Evolutionary conservation across 2,888 invertebrate species (phyloP), one percentile per base, ranked within the genome.

Genomic region (Muschampia plurimacula): DNA sequence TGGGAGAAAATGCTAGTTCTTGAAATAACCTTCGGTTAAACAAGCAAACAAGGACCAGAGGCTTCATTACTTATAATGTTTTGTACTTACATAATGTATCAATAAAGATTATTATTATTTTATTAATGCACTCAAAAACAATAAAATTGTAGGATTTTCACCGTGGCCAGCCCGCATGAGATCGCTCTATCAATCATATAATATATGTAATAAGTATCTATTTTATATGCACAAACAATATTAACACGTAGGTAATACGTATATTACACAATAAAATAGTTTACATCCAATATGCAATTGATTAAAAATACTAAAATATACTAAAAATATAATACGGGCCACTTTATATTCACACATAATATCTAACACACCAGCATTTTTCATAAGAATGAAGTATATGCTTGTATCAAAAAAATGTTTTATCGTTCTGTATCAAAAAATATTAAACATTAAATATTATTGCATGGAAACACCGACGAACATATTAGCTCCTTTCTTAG

Each of bases 161-260:
- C 70, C 39, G 44, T 41, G 49, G 71, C 71, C 71, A 72, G 71
- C 71, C 60, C 41, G 57, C 32, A 59, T 72, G 71, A 72, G 71
- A 70, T 70, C 70, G 64, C 59, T 70, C 69, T 64, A 55, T 46
- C 65, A 65, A 60, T 36, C 13, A 6, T 39, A 71, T 57, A 36
- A 67, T 41, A 49, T 66, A 67, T 44, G 46, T 6, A 69, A 22
- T 12, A 44, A 60, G 8, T 59, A 39, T 28, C 57, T 44, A 67
- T 52, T 59, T 41, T 59, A 46, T 49, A 72, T 62, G 44, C 72
- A 55, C 60, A 55, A 63, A 72, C 55, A 60, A 55, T 69, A 44
- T 49, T 64, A 57, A 70, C 59, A 70, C 36, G 22, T 36, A 46
- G 13, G 22, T 44, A 71, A 55, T 64, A 59, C 46, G 22, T 60